Percentiles rank a stretch among this genome's conserved stretches.
phyloP scores from a whole-genome alignment of 1,140 invertebrate genomes.

The Copidosoma floridanum region DNA sequence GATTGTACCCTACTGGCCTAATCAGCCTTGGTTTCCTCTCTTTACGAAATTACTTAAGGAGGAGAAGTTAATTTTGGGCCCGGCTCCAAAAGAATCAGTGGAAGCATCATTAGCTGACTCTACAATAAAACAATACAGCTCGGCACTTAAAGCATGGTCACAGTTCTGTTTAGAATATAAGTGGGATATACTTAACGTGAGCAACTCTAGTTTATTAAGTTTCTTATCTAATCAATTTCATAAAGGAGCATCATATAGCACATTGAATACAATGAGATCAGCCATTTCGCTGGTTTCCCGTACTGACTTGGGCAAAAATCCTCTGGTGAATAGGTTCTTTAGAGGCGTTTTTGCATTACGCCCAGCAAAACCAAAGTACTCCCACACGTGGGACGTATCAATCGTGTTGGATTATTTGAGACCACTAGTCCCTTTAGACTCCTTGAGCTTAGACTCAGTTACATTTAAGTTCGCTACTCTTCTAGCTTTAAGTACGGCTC shows the following conservation, averaged over 20 bases:
- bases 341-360: conserved; percentile 35
- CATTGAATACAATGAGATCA: conserved; percentile 29
- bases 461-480: conserved; percentile 29
- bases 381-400: conserved; percentile 35
- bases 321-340: conserved; percentile 29
- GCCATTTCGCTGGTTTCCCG: conserved; percentile 29
- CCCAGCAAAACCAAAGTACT: conserved; percentile 36
- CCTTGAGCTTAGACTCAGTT: conserved; percentile 13
- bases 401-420: conserved; percentile 34
- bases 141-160: conserved; percentile 12
- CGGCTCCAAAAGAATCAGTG: neutral
- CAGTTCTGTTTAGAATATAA: conserved; percentile 24
- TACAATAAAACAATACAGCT: conserved; percentile 25
- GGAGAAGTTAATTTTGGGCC: neutral
- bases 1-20: neutral
- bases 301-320: conserved; percentile 22
- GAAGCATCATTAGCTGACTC: conserved; percentile 5
- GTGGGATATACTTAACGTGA: neutral
- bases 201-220: neutral
- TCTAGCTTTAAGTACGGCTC: conserved; percentile 31
- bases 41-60: neutral
- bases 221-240: conserved; percentile 20
- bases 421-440: conserved; percentile 18
- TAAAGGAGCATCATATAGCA: conserved; percentile 30
- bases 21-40: conserved; percentile 3